These are phyloP conservation scores for Aurelia coerulea DNA, from an alignment of 30 jellyfish, hydroid and myxozoan genomes.

Conservation along the genomic window DNA sequence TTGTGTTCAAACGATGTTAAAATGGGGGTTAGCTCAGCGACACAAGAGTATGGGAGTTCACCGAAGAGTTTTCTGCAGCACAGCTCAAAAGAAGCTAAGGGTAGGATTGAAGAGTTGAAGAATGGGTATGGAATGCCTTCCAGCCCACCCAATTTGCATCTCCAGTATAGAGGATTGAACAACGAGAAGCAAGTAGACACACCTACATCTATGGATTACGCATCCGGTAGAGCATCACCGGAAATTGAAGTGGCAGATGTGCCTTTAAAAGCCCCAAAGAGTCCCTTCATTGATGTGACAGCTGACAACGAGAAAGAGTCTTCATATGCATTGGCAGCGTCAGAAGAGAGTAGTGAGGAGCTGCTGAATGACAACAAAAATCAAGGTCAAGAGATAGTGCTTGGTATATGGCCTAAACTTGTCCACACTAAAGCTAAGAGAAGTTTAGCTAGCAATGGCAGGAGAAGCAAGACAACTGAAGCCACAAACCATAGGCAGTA, in stretches of 20 bases:
- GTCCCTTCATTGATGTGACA: too few species aligned
- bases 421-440: background rate
- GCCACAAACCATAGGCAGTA: background rate
- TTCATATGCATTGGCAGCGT: background rate
- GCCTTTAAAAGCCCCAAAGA: too few species aligned
- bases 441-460: background rate
- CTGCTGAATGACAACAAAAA: background rate
- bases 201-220: too few species aligned
- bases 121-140: too few species aligned
- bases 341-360: background rate
- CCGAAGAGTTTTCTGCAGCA: background rate
- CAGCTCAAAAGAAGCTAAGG: background rate
- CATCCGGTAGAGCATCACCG: too few species aligned
- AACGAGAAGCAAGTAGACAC: too few species aligned
- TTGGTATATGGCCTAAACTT: conserved; percentile 28
- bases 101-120: background rate
- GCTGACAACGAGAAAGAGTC: background rate
- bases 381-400: conserved; percentile 17
- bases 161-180: too few species aligned
- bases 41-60: background rate
- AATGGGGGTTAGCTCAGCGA: conserved; percentile 1
- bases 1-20: background rate
- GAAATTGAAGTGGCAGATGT: too few species aligned
- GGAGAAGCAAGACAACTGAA: background rate
- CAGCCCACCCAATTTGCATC: too few species aligned